Evolutionary conservation across 2,797 vertebrate genomes (phyloP).

Genomic region (Picus viridis): DNA sequence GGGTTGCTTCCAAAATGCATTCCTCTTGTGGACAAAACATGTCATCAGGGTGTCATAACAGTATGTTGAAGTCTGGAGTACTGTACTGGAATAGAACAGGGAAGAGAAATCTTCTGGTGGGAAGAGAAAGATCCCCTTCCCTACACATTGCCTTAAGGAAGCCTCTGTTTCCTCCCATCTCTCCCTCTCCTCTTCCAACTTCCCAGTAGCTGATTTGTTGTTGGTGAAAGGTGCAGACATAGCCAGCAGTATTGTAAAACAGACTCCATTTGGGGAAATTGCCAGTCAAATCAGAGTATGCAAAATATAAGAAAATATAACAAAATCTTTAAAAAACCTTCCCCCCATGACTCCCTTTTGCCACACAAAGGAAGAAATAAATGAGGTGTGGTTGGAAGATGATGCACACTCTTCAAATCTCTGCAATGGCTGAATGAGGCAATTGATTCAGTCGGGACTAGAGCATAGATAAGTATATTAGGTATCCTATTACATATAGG

Average conservation of each 20-base stretch:
- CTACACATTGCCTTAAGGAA: background rate
- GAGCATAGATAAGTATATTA: background rate
- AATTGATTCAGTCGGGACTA: background rate
- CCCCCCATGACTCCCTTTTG: background rate
- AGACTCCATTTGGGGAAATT: too few relatives aligned
- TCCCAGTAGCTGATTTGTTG: background rate
- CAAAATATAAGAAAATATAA: background rate
- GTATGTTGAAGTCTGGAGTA: background rate
- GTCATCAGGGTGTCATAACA: background rate
- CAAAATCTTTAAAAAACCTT: background rate
- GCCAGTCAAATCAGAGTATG: too few relatives aligned
- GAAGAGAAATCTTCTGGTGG: background rate
- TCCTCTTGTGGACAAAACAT: background rate
- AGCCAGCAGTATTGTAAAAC: background rate
- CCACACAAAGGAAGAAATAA: background rate
- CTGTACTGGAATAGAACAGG: background rate
- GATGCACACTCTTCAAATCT: background rate
- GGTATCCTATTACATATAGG: background rate
- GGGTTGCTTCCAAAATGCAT: background rate
- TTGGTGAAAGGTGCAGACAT: background rate
- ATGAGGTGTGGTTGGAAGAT: background rate
- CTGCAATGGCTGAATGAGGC: background rate
- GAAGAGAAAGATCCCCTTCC: background rate
- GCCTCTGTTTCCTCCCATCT: fast-evolving
- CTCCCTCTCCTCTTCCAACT: background rate